These are phyloP conservation scores for Dicrostonyx torquatus DNA, from an alignment of 2,797 vertebrate species.

Conservation along the genomic window DNA sequence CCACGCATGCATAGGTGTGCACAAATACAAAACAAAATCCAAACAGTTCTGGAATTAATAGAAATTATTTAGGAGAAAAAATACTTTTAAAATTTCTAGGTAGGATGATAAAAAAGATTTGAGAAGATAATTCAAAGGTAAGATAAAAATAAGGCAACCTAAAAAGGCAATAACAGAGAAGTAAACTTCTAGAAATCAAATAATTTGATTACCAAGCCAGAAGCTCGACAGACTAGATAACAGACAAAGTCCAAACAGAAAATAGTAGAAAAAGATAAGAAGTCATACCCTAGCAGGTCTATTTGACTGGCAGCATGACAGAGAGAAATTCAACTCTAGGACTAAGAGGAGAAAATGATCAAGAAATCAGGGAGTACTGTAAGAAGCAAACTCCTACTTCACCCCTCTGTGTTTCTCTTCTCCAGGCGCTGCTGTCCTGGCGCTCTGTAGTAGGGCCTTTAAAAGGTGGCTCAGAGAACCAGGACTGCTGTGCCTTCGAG, in stretches of 20 bases:
- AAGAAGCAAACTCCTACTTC: not conserved
- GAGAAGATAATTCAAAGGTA: not conserved
- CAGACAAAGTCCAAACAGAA: slow-evolving; percentile 37
- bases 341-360: not conserved
- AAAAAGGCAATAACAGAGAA: slow-evolving; percentile 7
- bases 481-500: not conserved
- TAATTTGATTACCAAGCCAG: not conserved
- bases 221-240: slow-evolving; percentile 18
- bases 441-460: not conserved
- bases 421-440: accelerated
- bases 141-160: slow-evolving; percentile 11
- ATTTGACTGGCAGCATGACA: not conserved
- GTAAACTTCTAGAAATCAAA: slow-evolving; percentile 35
- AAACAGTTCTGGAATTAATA: not conserved
- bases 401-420: not conserved
- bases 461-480: not conserved
- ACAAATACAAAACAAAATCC: not conserved
- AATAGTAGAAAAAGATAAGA: not conserved
- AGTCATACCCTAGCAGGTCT: not conserved
- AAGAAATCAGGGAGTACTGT: not conserved
- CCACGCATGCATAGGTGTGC: not conserved
- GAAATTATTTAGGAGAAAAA: slow-evolving; percentile 37
- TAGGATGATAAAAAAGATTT: slow-evolving; percentile 41
- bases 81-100: not conserved
- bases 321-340: not conserved